These are phyloP conservation scores for Venturia canescens DNA, from an alignment of 1,140 invertebrate species.

Conservation along the genomic window DNA sequence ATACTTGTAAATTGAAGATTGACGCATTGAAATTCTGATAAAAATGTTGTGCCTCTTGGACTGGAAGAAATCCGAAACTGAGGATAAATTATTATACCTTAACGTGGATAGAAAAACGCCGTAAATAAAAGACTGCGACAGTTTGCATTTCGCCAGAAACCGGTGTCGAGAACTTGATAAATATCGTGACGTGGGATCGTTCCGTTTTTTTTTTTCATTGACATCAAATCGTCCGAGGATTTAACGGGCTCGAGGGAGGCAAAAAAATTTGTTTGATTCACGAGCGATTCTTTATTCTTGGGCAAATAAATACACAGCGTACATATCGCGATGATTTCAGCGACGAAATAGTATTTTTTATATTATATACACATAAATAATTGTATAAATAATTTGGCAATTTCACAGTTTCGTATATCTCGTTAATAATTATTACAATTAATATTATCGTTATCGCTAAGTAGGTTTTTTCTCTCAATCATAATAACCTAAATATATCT, in stretches of 20 bases:
- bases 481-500: background rate
- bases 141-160: too few species aligned
- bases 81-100: too few species aligned
- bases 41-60: too few species aligned
- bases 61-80: too few species aligned
- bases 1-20: too few species aligned
- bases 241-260: too few species aligned
- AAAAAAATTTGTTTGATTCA: background rate
- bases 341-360: slow-evolving; percentile 1
- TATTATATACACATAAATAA: background rate
- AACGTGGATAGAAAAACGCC: too few species aligned
- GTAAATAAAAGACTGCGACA: too few species aligned
- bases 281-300: background rate
- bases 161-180: background rate
- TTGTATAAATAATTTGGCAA: slow-evolving; percentile 20
- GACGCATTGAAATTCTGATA: too few species aligned
- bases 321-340: background rate
- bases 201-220: too few species aligned
- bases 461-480: background rate
- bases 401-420: background rate
- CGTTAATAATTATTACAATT: background rate
- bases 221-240: too few species aligned
- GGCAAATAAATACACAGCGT: slow-evolving; percentile 4
- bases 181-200: background rate
- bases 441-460: too few species aligned